Conservation (phyloP, 2,888 invertebrate species). For the Amiota minor region DNA sequence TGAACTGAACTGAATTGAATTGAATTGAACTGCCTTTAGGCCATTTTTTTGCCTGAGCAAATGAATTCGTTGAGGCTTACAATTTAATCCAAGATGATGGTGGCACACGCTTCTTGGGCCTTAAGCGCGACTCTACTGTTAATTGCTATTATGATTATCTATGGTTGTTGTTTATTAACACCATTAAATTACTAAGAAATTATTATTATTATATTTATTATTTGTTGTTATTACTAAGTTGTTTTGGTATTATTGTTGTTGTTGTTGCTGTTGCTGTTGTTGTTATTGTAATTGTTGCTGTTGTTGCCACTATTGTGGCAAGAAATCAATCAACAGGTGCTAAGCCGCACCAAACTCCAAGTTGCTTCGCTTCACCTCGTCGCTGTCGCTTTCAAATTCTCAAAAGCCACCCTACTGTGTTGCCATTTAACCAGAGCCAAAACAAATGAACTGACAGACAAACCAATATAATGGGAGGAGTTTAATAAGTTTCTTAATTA, state of each 20-base stretch:
- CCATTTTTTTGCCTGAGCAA: too few species aligned
- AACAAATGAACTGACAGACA: neutral
- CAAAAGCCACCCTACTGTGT: neutral
- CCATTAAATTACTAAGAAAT: too few species aligned
- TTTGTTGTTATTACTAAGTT: neutral
- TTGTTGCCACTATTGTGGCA: constrained; percentile 29
- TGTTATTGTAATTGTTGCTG: constrained; percentile 14
- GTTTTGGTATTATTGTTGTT: constrained; percentile 34
- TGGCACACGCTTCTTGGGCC: too few species aligned
- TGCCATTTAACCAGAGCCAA: neutral
- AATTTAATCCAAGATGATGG: too few species aligned
- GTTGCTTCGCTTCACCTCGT: too few species aligned
- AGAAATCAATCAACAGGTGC: constrained; percentile 64
- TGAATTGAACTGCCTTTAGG: too few species aligned
- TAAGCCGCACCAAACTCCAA: constrained; percentile 57
- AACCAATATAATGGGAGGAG: neutral
- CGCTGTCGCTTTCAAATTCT: neutral
- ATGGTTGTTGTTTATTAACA: too few species aligned
- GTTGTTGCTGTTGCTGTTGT: constrained; percentile 29
- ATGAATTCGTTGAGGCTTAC: too few species aligned
- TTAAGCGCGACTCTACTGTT: too few species aligned
- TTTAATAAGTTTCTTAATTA: neutral
- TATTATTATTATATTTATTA: neutral
- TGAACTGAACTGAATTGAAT: too few species aligned
- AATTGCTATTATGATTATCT: too few species aligned